A percentile compares a stretch with the other conserved stretches of the same genome.
phyloP scores from a whole-genome alignment of 2,888 invertebrate genomes.

The Gastrophysa polygoni region DNA sequence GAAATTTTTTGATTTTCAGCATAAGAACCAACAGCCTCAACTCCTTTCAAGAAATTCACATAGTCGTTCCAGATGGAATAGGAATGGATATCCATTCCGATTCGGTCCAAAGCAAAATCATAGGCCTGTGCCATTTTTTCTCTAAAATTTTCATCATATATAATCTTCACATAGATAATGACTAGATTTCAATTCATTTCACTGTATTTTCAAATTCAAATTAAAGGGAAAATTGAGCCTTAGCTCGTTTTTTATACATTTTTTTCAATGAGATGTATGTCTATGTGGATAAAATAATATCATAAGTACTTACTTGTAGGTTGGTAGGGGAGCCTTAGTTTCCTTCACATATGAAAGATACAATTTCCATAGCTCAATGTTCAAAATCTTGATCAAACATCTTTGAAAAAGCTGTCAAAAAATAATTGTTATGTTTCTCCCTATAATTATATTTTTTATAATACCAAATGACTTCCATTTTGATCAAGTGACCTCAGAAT shows the following conservation, averaged over 20 bases:
- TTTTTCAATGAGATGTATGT: too few relatives aligned
- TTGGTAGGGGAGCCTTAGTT: constrained; percentile 90
- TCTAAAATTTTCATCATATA: constrained; percentile 62
- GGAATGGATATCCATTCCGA: constrained; percentile 97
- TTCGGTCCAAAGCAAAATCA: constrained; percentile 98
- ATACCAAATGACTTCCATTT: too few relatives aligned
- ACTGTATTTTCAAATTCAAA: too few relatives aligned
- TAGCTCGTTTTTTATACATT: too few relatives aligned
- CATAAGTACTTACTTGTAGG: constrained; percentile 80
- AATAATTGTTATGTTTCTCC: constrained; percentile 38
- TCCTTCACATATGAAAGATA: constrained; percentile 98
- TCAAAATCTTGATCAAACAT: constrained; percentile 97
- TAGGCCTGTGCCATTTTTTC: constrained; percentile 99
- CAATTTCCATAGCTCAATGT: constrained; percentile 98
- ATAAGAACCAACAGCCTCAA: constrained; percentile 97
- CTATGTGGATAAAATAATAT: not conserved
- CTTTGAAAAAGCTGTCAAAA: constrained; percentile 88
- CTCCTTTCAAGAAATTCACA: constrained; percentile 92
- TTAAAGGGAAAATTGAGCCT: too few relatives aligned
- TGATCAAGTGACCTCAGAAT: too few relatives aligned
- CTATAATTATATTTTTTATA: too few relatives aligned
- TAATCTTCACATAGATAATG: too few relatives aligned
- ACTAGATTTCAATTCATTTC: too few relatives aligned
- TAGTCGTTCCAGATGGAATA: constrained; percentile 98
- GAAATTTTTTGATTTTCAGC: constrained; percentile 99